These are phyloP conservation scores for Pammene fasciana DNA, from an alignment of 2,888 invertebrate species.

Conservation along the genomic window DNA sequence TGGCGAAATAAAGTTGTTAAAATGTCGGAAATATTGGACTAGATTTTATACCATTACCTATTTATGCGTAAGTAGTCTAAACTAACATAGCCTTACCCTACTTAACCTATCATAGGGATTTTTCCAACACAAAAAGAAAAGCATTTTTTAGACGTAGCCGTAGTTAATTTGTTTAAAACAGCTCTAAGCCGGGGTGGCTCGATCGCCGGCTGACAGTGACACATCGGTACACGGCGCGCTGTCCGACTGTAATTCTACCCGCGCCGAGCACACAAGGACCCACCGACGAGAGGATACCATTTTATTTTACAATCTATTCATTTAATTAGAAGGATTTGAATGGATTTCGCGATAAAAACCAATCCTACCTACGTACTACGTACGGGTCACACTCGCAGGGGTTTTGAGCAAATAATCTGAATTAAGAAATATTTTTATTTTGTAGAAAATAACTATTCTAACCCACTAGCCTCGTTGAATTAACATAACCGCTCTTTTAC, in stretches of 20 bases:
- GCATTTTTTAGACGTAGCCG: conserved; percentile 54
- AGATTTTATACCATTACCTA: too few relatives aligned
- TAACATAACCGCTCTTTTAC: conserved; percentile 31
- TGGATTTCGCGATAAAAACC: conserved; percentile 31
- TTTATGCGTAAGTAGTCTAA: not conserved
- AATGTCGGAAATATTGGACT: too few relatives aligned
- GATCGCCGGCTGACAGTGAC: conserved; percentile 80
- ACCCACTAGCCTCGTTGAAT: not conserved
- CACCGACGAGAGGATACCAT: conserved; percentile 57
- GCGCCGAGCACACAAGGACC: conserved; percentile 52
- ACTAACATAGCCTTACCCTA: not conserved
- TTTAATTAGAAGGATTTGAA: conserved; percentile 62
- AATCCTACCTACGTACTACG: not conserved
- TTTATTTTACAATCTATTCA: conserved; percentile 67
- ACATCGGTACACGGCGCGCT: conserved; percentile 81
- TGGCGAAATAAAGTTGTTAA: not conserved
- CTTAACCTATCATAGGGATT: conserved; percentile 18
- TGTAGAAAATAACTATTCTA: not conserved
- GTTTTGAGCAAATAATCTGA: not conserved
- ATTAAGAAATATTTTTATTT: not conserved
- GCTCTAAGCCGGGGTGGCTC: conserved; percentile 72
- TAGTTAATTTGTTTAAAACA: conserved; percentile 74
- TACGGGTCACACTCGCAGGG: not conserved
- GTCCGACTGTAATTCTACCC: conserved; percentile 81
- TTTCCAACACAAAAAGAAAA: conserved; percentile 39